Percentiles rank a stretch among this genome's conserved stretches.
phyloP scores from a whole-genome alignment of 2,113 vertebrate species.

The Cyanistes caeruleus region DNA sequence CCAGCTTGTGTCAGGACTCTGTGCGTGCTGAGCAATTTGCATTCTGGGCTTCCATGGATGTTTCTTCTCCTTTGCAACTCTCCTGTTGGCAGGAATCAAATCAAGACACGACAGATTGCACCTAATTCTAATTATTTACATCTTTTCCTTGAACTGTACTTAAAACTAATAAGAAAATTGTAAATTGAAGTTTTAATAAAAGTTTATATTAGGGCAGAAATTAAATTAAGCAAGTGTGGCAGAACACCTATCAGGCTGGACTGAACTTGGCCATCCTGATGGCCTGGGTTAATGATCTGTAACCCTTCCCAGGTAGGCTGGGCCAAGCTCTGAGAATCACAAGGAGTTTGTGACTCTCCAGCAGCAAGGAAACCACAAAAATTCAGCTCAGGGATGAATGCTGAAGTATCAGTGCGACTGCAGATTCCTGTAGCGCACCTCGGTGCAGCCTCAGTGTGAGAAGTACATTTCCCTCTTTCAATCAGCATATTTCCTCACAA shows the following conservation, averaged over 20 bases:
- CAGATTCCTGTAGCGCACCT: neutral
- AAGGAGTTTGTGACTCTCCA: neutral
- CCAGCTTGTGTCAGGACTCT: conserved; percentile 19
- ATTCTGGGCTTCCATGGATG: neutral
- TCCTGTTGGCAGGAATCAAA: neutral
- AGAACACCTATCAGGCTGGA: neutral
- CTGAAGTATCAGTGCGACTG: neutral
- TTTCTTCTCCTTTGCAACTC: neutral
- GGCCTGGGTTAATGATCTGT: neutral
- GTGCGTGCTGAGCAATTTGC: neutral
- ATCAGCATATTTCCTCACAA: neutral
- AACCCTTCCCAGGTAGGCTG: neutral
- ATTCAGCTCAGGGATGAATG: neutral
- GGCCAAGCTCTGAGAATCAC: neutral
- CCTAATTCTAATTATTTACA: conserved; percentile 16
- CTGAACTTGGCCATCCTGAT: neutral
- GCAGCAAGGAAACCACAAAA: neutral
- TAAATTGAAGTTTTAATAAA: conserved; percentile 2
- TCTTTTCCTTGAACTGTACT: neutral
- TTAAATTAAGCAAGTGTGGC: neutral
- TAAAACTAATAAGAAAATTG: neutral
- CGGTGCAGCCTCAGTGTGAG: neutral
- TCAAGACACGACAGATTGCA: neutral
- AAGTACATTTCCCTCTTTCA: neutral
- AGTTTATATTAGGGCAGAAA: neutral